Evolutionary conservation across 2,888 invertebrate species (phyloP).

Genomic region (Trachelus stipa): DNA sequence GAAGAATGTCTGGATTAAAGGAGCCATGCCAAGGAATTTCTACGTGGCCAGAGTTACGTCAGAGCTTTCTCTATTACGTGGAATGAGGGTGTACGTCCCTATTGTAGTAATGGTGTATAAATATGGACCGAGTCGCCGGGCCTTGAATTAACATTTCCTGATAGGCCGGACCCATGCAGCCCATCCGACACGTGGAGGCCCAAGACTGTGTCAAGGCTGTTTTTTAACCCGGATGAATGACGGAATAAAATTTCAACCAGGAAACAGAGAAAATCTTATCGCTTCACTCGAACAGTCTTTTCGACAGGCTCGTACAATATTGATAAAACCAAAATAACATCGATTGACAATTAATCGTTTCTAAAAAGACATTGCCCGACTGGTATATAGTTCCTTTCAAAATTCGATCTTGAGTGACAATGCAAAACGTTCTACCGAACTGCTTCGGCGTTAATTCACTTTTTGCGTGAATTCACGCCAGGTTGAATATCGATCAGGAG

Average conservation of each 20-base stretch:
- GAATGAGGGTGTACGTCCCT: constrained; percentile 6
- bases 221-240: constrained; percentile 18
- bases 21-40: not conserved
- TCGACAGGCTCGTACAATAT: not conserved
- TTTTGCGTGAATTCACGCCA: not conserved
- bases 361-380: not conserved
- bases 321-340: not conserved
- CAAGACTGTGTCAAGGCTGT: constrained; percentile 44
- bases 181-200: constrained; percentile 1
- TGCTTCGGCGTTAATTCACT: not conserved
- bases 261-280: not conserved
- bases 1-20: not conserved
- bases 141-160: constrained; percentile 5
- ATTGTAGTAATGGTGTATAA: constrained; percentile 8
- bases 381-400: not conserved
- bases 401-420: too few relatives aligned
- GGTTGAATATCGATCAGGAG: not conserved
- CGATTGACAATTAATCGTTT: not conserved
- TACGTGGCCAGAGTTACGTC: constrained; percentile 24
- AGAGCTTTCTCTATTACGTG: constrained; percentile 37
- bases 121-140: constrained; percentile 11
- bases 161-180: constrained; percentile 2
- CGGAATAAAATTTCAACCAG: not conserved
- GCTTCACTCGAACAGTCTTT: not conserved
- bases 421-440: not conserved